Conservation (phyloP, 2,797 vertebrate species). For the Gymnocypris eckloni region DNA sequence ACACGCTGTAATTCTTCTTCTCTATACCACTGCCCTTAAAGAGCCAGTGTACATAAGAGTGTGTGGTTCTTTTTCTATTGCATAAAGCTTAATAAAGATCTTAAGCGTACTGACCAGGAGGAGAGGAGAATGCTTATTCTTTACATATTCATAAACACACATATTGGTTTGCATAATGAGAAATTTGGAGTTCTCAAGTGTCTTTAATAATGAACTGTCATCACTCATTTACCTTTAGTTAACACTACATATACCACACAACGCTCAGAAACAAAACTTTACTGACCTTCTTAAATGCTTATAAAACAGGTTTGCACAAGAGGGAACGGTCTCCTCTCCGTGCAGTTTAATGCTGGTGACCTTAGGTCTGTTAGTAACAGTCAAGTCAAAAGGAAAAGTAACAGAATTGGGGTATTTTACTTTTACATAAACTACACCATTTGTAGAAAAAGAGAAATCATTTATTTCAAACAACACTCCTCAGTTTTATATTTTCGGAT, state of each 20-base stretch:
- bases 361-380: conserved; percentile 27
- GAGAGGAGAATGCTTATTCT: conserved; percentile 12
- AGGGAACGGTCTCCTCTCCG: background rate
- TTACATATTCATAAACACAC: conserved; percentile 13
- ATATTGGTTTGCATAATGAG: conserved; percentile 7
- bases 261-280: conserved; percentile 12
- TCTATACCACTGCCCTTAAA: conserved; percentile 33
- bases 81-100: conserved; percentile 64
- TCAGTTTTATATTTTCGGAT: conserved; percentile 46
- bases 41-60: conserved; percentile 58
- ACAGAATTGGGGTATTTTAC: conserved; percentile 8
- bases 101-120: conserved; percentile 45
- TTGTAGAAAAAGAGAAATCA: conserved; percentile 55
- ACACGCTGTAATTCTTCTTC: conserved; percentile 23
- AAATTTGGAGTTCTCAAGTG: background rate
- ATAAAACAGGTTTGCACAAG: conserved; percentile 20
- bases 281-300: conserved; percentile 2
- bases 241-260: conserved; percentile 22
- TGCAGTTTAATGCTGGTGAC: conserved; percentile 3
- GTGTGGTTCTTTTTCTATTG: conserved; percentile 59
- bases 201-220: conserved; percentile 36
- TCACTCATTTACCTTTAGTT: background rate
- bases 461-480: conserved; percentile 56
- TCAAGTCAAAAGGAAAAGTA: conserved; percentile 22
- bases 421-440: conserved; percentile 43